Base-by-base conservation (phyloP, 2,888 invertebrate genomes). In the Aporophyla lueneburgensis region DNA sequence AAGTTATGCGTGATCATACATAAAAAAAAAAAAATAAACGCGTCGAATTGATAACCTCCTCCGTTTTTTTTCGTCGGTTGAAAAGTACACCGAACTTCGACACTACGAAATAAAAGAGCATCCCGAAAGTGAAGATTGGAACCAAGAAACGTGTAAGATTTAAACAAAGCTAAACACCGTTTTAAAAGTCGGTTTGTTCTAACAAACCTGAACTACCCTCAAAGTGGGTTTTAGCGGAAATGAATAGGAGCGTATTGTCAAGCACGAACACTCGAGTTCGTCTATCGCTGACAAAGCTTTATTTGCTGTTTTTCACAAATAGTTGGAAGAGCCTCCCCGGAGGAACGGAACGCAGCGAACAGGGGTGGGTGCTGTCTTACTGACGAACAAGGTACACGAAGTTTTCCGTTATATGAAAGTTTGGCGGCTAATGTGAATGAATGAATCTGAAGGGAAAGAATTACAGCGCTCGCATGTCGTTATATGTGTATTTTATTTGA, bases 261-360 rank as follows among this genome's bases (percentile, higher is more conserved):
- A 91, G 91, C 89, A 90, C 90, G 90, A 88, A 87, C 90, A 88
- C 90, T 91, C 90, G 82, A 91, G 87, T 90, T 91, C 92, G 91
- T 91, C 93, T 94, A 94, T 94, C 93, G 92, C 91, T 93, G 92
- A 93, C 94, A 94, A 94, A 93, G 93, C 89, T 89, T 92, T 93
- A 92, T 93, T 94, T 93, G 90, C 92, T 90, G 93, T 92, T 95
- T 95, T 94, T 94, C 90, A 92, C 93, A 93, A 94, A 93, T 92
- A 93, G 91, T 90, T 90, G 80, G 86, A 71, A 81, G 81, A 88
- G 86, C 83, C 87, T 90, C 92, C 88, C 91, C 16, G 80, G 84
- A 90, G 90, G 88, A 86, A 87, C 70, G 86, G 85, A 85, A 89
- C 88, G 87, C 87, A 86, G 21, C 56, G 71, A 78, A 78, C 74